Evolutionary conservation across 30 jellyfish, hydroid and myxozoan genomes (phyloP).

Genomic region (Aurelia aurita complex sp. Pacific): DNA sequence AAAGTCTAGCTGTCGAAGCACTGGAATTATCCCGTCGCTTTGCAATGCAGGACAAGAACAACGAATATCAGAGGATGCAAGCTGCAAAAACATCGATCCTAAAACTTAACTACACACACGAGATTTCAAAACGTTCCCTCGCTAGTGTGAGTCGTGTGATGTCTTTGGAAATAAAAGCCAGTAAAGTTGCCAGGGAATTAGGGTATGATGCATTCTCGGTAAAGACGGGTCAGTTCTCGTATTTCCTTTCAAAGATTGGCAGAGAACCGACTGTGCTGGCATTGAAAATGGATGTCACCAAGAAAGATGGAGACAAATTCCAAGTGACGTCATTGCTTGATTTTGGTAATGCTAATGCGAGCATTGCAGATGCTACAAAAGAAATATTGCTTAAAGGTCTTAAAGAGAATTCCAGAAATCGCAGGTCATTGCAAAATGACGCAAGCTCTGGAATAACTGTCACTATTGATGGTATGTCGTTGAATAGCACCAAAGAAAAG

Average conservation of each 20-base stretch:
- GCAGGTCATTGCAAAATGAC: constrained; percentile 22
- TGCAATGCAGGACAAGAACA: constrained; percentile 18
- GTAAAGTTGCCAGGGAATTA: not conserved
- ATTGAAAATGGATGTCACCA: constrained; percentile 19
- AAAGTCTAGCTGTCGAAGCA: constrained; percentile 32
- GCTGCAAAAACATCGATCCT: constrained; percentile 17
- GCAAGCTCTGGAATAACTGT: not conserved
- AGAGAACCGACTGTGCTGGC: constrained; percentile 35
- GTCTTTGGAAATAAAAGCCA: constrained; percentile 25
- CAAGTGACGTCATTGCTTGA: constrained; percentile 11
- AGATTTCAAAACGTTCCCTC: not conserved
- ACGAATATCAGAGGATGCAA: constrained; percentile 11
- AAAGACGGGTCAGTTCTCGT: constrained; percentile 20
- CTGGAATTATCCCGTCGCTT: not conserved
- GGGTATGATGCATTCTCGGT: constrained; percentile 19
- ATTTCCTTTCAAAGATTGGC: constrained; percentile 6
- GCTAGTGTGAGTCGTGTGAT: constrained; percentile 37
- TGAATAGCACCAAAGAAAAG: constrained; percentile 18
- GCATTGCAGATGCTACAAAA: constrained; percentile 36
- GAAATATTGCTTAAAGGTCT: constrained; percentile 4
- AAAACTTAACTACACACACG: constrained; percentile 23
- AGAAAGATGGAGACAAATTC: constrained; percentile 8
- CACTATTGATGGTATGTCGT: constrained; percentile 17
- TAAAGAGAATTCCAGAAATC: constrained; percentile 15
- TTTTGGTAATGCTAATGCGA: constrained; percentile 16